Evolutionary conservation across 2,797 vertebrate genomes (phyloP), one percentile per base, ranked within the genome.

Genomic region (Gallirallus australis): DNA sequence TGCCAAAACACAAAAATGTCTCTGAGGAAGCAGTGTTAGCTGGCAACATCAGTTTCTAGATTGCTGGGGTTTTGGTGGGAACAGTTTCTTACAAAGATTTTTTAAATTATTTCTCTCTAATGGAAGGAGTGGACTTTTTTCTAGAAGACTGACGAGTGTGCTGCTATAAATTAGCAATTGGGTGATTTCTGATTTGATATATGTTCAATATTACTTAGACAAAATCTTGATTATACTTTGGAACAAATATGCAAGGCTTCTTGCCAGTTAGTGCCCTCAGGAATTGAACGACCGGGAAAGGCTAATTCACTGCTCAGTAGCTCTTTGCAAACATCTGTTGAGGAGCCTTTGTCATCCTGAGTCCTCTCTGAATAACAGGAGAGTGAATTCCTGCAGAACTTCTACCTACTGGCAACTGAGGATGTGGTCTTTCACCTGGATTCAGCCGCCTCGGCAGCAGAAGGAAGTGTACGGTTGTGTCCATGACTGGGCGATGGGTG

Each of bases 321-420:
- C 75, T 90, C 75, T 35, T 68, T 37, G 71, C 82, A 81, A 87
- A 71, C 80, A 65, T 83, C 93, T 93, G 61, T 17, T 53, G 27
- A 68, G 78, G 86, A 83, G 65, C 42, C 0, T 9, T 39, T 77
- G 63, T 47, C 70, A 66, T 39, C 69, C 40, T 5, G 56, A 89
- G 42, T 15, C 47, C 20, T 65, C 47, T 35, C 47, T 69, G 84
- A 77, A 66, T 86, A 78, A 45, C 57, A 82, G 81, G 14, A 72
- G 47, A 52, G 56, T 23, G 37, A 25, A 75, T 91, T 88, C 52
- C 94, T 77, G 82, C 48, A 65, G 72, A 77, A 24, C 3, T 25
- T 80, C 11, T 37, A 11, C 31, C 83, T 64, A 3, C 56, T 91
- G 75, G 2, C 65, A 59, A 35, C 40, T 33, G 59, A 31, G 60